Evolutionary conservation across 2,113 vertebrate species (phyloP), one percentile per base, ranked within the genome.

Genomic region (Sus scrofa): DNA sequence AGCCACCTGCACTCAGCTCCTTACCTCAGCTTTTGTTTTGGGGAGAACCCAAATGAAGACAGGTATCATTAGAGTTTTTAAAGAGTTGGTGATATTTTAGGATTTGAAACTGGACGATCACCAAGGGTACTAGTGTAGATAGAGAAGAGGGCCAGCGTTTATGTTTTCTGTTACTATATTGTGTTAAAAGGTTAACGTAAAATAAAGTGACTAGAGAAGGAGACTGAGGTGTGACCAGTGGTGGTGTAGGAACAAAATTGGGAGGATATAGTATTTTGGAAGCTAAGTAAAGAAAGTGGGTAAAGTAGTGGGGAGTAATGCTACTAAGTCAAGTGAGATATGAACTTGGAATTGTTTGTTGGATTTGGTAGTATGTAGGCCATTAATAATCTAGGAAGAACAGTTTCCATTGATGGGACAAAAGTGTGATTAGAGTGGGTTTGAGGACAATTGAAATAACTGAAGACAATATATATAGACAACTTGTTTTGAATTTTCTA

Each of bases 381-480:
- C 52, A 58, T 37, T 75, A 85, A 34, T 88, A 32, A 75, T 52
- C 19, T 92, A 26, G 63, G 78, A 84, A 78, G 54, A 70, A 63
- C 19, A 58, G 24, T 67, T 73, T 90, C 68, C 19, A n/a, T 50
- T 70, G 75, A 91, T n/a, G 56, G 11, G 27, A 82, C 73, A 74
- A 44, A 91, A 75, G 68, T 86, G 13, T 92, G 50, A 60, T 52
- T 95, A 2, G 52, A 56, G 65, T 84, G 70, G n/a, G 16, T 81
- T 86, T 74, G 84, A 86, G 89, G 74, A 86, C 19, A 89, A 7
- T 30, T 71, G 44, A 68, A 79, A 79, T 95, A 92, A 74, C 86
- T 74, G n/a, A 94, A 94, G 93, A 74, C 14, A 62, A 24, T 56
- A 44, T 74, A 34, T 62, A 50, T 90, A 67, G 70, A 63, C 60